These are phyloP conservation scores for Orthosia gracilis DNA, from an alignment of 2,888 invertebrate genomes.

Conservation along the genomic window DNA sequence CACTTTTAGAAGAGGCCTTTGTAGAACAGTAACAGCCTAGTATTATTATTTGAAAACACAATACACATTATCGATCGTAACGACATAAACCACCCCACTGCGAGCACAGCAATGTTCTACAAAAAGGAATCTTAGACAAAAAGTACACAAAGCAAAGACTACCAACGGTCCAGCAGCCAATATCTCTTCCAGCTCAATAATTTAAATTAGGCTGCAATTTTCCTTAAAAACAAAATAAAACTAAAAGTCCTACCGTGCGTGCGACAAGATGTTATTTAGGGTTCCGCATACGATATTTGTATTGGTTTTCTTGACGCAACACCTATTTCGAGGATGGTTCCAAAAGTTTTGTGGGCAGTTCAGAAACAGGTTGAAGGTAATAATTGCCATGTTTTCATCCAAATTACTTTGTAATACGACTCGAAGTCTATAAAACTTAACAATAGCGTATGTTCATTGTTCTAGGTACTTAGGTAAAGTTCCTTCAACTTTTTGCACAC, in stretches of 20 bases:
- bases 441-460: too few species aligned
- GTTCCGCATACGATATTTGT: conserved; percentile 28
- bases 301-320: not conserved
- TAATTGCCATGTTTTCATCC: not conserved
- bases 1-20: too few species aligned
- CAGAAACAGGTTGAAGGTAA: not conserved
- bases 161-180: conserved; percentile 35
- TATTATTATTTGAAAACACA: not conserved
- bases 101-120: conserved; percentile 14
- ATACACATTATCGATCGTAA: not conserved
- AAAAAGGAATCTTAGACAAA: conserved; percentile 52
- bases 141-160: conserved; percentile 10
- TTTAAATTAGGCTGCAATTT: conserved; percentile 66
- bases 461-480: too few species aligned
- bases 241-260: conserved; percentile 31
- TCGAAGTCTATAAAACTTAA: too few species aligned
- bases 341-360: not conserved
- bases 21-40: too few species aligned
- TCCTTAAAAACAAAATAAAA: conserved; percentile 55
- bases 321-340: too few species aligned
- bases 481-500: too few species aligned
- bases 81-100: not conserved
- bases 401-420: not conserved
- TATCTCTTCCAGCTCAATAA: conserved; percentile 62
- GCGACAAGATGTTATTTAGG: conserved; percentile 10